Percentiles rank a stretch among this genome's conserved stretches.
Evolutionary conservation across 2,113 vertebrate species (phyloP).

Genomic region (cattle (Bos taurus)): DNA sequence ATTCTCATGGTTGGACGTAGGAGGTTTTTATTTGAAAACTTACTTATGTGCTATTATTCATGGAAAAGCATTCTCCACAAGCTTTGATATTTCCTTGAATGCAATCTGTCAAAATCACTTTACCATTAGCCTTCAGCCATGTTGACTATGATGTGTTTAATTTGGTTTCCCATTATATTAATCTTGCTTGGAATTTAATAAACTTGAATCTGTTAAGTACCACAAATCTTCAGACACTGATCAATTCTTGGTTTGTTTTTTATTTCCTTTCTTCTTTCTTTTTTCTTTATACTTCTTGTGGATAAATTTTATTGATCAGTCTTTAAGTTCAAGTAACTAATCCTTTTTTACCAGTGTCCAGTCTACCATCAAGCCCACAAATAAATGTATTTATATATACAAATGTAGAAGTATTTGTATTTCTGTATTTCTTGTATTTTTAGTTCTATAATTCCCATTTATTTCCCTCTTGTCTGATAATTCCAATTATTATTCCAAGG

Average conservation of each 20-base stretch:
- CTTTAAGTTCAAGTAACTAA: neutral
- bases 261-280: neutral
- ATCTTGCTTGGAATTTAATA: neutral
- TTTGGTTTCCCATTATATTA: neutral
- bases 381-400: neutral
- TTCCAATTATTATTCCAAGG: neutral
- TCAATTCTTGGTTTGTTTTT: neutral
- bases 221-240: neutral
- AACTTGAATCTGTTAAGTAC: neutral
- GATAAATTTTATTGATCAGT: neutral
- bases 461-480: neutral
- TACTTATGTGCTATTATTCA: neutral
- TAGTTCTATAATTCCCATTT: neutral
- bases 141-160: neutral
- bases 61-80: neutral
- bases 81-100: neutral
- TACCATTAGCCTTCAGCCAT: neutral
- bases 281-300: neutral
- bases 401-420: neutral
- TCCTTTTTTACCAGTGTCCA: neutral
- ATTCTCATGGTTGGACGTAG: neutral
- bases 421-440: neutral
- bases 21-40: neutral
- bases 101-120: neutral
- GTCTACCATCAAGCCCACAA: neutral